Evolutionary conservation across 2,113 vertebrate genomes (phyloP).

Genomic region (Cynopterus brachyotis): DNA sequence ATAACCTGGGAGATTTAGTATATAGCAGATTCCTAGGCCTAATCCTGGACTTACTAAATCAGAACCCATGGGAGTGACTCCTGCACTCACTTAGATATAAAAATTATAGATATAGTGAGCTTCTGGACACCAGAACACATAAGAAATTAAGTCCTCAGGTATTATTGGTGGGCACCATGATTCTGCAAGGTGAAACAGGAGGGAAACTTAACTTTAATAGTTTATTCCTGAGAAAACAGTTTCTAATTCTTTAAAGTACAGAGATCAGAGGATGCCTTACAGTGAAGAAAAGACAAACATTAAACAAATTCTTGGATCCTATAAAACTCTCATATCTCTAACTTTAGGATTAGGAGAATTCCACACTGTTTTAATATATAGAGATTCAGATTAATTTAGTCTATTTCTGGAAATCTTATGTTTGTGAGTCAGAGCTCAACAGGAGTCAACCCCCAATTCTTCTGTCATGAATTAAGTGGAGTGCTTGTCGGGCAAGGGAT

Average conservation of each 20-base stretch:
- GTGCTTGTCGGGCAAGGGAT: neutral
- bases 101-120: neutral
- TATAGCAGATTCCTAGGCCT: neutral
- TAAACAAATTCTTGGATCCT: neutral
- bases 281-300: neutral
- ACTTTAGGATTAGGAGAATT: neutral
- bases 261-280: neutral
- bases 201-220: neutral
- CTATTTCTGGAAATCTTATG: neutral
- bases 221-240: neutral
- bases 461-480: neutral
- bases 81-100: neutral
- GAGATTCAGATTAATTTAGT: neutral
- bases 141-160: neutral
- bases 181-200: neutral
- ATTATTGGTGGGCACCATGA: neutral
- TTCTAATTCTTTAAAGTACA: neutral
- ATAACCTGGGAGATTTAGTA: neutral
- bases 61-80: neutral
- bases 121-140: neutral
- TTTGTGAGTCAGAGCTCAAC: neutral
- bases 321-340: neutral
- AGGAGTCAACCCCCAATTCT: neutral
- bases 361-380: neutral
- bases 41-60: neutral